A percentile compares a stretch with the other conserved stretches of the same genome.
Evolutionary conservation across 1,140 invertebrate species (phyloP).

Genomic region (Caenorhabditis tropicalis): DNA sequence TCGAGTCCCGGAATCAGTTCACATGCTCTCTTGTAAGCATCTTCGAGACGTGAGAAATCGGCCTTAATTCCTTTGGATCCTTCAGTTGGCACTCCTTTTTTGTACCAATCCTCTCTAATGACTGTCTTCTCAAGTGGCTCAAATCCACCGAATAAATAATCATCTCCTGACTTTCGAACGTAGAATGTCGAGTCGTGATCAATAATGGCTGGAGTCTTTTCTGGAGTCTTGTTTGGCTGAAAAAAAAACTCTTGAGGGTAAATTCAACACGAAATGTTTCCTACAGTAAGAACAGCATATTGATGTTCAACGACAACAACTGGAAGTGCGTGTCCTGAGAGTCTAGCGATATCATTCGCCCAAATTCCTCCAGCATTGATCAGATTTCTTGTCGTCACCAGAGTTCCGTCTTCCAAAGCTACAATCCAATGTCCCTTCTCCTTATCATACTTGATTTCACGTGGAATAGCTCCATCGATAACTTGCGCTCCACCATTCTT

Average conservation of each 20-base stretch:
- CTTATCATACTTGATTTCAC: conserved; percentile 49
- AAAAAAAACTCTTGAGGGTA: not conserved
- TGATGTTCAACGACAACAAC: conserved; percentile 55
- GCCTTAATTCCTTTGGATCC: conserved; percentile 52
- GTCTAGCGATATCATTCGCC: conserved; percentile 56
- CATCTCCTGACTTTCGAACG: conserved; percentile 69
- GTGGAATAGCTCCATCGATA: conserved; percentile 52
- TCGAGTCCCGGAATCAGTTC: conserved; percentile 50
- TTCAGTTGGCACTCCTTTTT: conserved; percentile 70
- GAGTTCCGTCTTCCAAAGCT: conserved; percentile 51
- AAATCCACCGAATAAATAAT: conserved; percentile 74
- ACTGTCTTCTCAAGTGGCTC: conserved; percentile 72
- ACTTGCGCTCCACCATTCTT: conserved; percentile 53
- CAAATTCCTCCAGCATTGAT: conserved; percentile 52
- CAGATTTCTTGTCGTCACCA: conserved; percentile 49
- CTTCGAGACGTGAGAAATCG: conserved; percentile 53
- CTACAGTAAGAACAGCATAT: conserved; percentile 56
- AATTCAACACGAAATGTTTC: not conserved
- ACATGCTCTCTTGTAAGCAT: conserved; percentile 48
- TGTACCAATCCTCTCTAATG: conserved; percentile 73
- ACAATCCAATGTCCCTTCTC: conserved; percentile 53
- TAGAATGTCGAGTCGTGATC: conserved; percentile 75
- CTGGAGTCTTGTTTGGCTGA: conserved; percentile 62
- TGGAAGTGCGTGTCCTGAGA: conserved; percentile 51
- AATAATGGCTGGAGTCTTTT: conserved; percentile 73